These are phyloP conservation scores for Pseudopodoces humilis DNA, from an alignment of 2,113 vertebrate genomes.

Conservation along the genomic window DNA sequence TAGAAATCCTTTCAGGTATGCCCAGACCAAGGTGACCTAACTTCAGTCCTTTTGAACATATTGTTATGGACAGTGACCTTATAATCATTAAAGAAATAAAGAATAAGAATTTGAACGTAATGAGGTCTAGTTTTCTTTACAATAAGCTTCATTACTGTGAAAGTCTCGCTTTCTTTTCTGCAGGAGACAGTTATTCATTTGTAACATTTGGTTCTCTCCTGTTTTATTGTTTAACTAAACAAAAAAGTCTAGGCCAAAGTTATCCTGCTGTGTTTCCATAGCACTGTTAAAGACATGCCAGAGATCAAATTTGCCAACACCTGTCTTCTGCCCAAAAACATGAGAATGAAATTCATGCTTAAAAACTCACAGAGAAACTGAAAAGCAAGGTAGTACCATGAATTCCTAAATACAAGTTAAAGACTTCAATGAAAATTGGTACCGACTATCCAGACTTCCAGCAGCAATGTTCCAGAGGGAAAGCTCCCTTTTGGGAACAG, in stretches of 20 bases:
- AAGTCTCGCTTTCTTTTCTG: background rate
- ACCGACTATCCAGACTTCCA: background rate
- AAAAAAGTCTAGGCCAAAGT: background rate
- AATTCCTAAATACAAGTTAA: background rate
- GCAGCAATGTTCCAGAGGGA: background rate
- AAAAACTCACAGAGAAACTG: background rate
- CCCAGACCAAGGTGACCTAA: background rate
- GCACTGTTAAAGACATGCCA: background rate
- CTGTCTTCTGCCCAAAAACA: background rate
- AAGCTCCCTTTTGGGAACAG: background rate
- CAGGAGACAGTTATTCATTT: background rate
- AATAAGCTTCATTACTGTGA: constrained; percentile 1
- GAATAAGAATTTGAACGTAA: background rate
- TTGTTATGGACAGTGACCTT: background rate
- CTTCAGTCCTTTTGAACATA: background rate
- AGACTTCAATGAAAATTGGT: background rate
- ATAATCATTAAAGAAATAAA: constrained; percentile 5
- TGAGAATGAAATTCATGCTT: background rate
- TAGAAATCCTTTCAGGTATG: background rate
- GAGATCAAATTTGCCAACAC: background rate
- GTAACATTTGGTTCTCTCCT: background rate
- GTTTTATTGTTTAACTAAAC: constrained; percentile 37
- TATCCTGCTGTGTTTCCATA: constrained; percentile 2
- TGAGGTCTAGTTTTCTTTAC: background rate
- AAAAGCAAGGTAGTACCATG: background rate